Evolutionary conservation across 2,113 vertebrate genomes (phyloP).

Genomic region (Panurus biarmicus): DNA sequence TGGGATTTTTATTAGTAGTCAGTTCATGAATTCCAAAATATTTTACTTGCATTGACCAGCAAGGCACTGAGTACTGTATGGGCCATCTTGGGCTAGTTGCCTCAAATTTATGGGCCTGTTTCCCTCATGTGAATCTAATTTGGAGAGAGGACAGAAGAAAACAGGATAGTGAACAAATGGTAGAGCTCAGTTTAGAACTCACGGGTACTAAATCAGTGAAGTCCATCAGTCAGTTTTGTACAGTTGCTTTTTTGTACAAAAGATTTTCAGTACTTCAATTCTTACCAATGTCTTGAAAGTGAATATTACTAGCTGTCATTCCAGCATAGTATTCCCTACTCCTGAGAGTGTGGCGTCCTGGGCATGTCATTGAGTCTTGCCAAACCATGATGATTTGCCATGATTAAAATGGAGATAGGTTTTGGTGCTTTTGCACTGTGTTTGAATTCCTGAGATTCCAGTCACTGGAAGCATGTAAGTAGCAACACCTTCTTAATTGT

Average conservation of each 20-base stretch:
- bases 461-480: neutral
- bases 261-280: neutral
- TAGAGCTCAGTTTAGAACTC: neutral
- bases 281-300: neutral
- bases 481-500: neutral
- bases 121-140: neutral
- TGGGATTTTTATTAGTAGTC: neutral
- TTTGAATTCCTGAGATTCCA: neutral
- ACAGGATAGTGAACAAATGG: neutral
- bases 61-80: neutral
- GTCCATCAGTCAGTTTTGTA: neutral
- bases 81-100: neutral
- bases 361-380: neutral
- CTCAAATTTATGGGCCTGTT: neutral
- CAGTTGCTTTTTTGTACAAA: neutral
- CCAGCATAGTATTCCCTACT: neutral
- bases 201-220: neutral
- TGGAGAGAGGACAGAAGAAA: neutral
- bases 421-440: neutral
- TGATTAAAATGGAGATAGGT: neutral
- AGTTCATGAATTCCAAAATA: neutral
- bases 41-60: neutral
- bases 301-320: neutral
- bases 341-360: fast-evolving
- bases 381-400: neutral